Percentiles rank a stretch among this genome's conserved stretches.
These are phyloP conservation scores for Nerophis ophidion DNA, from an alignment of 2,113 vertebrate species.

Conservation along the genomic window DNA sequence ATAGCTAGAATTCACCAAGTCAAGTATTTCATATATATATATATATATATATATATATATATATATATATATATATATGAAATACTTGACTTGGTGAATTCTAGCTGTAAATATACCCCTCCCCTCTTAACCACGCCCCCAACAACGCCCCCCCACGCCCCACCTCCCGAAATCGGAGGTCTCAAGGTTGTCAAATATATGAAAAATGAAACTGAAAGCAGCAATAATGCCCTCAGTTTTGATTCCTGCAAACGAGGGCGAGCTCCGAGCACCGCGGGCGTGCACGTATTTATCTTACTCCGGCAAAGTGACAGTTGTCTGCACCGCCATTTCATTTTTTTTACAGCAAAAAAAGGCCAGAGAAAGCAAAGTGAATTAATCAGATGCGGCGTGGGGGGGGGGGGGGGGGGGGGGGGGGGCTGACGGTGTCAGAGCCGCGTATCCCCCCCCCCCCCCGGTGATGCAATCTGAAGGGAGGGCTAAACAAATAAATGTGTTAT, in stretches of 20 bases:
- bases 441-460: conserved; percentile 41
- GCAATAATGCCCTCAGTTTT: conserved; percentile 8
- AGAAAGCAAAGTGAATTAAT: conserved; percentile 60
- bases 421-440: conserved; percentile 5
- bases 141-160: too few relatives aligned
- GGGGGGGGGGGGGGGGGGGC: too few relatives aligned
- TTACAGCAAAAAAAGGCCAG: conserved; percentile 36
- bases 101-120: too few relatives aligned
- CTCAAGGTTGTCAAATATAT: too few relatives aligned
- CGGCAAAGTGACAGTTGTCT: conserved; percentile 71
- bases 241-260: conserved; percentile 36
- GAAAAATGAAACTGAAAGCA: not conserved
- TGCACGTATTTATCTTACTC: conserved; percentile 72
- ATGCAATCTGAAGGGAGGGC: conserved; percentile 54
- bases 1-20: too few relatives aligned
- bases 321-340: conserved; percentile 66
- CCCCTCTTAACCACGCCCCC: too few relatives aligned
- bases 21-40: too few relatives aligned
- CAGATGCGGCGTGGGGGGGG: conserved; percentile 40
- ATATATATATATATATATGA: too few relatives aligned
- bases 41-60: too few relatives aligned
- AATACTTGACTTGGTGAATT: too few relatives aligned
- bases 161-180: too few relatives aligned
- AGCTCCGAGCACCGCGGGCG: conserved; percentile 47
- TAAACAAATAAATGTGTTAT: conserved; percentile 73